phyloP scores from a whole-genome alignment of 2,113 vertebrate species.

The Callocephalon fimbriatum region DNA sequence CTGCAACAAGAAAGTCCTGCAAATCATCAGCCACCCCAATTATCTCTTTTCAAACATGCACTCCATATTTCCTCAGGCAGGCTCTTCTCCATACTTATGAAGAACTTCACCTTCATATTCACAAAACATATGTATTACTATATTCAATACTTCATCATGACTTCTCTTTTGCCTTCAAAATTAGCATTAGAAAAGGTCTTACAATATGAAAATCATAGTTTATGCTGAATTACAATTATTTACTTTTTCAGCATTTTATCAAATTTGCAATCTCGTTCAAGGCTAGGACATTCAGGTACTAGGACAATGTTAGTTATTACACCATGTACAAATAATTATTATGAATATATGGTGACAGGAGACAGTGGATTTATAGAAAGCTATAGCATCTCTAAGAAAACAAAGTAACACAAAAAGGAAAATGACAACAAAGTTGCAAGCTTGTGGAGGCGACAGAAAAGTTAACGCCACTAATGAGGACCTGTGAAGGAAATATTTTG shows the following conservation, averaged over 20 bases:
- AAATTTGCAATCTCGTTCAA: not conserved
- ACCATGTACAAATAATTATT: not conserved
- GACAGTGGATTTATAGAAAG: not conserved
- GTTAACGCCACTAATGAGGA: not conserved
- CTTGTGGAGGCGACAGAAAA: not conserved
- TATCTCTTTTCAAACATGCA: not conserved
- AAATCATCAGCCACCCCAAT: not conserved
- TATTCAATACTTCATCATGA: not conserved
- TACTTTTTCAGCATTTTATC: not conserved
- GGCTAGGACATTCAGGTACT: not conserved
- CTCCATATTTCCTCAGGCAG: not conserved
- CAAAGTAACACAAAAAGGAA: not conserved
- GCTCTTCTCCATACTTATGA: not conserved
- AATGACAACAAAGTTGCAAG: not conserved
- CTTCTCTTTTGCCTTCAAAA: not conserved
- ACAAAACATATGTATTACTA: not conserved
- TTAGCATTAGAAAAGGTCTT: not conserved
- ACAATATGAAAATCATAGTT: not conserved
- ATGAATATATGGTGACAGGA: not conserved
- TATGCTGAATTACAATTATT: not conserved
- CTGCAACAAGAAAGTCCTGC: not conserved
- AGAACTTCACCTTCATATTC: not conserved
- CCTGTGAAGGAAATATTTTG: not conserved
- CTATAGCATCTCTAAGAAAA: not conserved
- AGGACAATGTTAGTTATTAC: not conserved